phyloP scores from a whole-genome alignment of 1,140 invertebrate genomes.

The Samia ricini region DNA sequence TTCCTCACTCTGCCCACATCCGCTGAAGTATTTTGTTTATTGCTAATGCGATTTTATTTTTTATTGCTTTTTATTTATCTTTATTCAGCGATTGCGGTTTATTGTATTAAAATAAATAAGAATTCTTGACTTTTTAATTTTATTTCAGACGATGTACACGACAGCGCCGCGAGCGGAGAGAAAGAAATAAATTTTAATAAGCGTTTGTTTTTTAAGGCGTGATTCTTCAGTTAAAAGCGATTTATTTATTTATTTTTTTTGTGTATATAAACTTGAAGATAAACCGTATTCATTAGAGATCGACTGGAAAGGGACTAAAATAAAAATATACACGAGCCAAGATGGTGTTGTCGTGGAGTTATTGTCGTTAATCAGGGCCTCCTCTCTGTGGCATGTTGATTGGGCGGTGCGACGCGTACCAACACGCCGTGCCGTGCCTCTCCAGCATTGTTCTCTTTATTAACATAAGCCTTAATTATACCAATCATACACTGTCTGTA shows the following conservation, averaged over 20 bases:
- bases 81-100: constrained; percentile 77
- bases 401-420: constrained; percentile 36
- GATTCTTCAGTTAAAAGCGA: constrained; percentile 78
- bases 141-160: constrained; percentile 73
- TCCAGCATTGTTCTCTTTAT: constrained; percentile 51
- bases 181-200: constrained; percentile 79
- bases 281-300: constrained; percentile 77
- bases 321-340: constrained; percentile 70
- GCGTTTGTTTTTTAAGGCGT: constrained; percentile 78
- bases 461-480: constrained; percentile 50
- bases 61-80: constrained; percentile 78
- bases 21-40: constrained; percentile 78
- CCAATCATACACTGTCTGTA: constrained; percentile 19
- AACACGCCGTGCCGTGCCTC: constrained; percentile 7
- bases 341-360: constrained; percentile 69
- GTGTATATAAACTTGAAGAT: constrained; percentile 76
- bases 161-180: constrained; percentile 71
- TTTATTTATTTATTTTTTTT: constrained; percentile 78
- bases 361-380: constrained; percentile 71
- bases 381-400: constrained; percentile 52
- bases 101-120: constrained; percentile 79
- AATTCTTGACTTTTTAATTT: constrained; percentile 78
- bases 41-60: constrained; percentile 78
- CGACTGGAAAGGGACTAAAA: constrained; percentile 71
- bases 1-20: constrained; percentile 69